Evolutionary conservation across 2,888 invertebrate genomes (phyloP), one percentile per base, ranked within the genome.

Genomic region (Ichneumoninae sp.): DNA sequence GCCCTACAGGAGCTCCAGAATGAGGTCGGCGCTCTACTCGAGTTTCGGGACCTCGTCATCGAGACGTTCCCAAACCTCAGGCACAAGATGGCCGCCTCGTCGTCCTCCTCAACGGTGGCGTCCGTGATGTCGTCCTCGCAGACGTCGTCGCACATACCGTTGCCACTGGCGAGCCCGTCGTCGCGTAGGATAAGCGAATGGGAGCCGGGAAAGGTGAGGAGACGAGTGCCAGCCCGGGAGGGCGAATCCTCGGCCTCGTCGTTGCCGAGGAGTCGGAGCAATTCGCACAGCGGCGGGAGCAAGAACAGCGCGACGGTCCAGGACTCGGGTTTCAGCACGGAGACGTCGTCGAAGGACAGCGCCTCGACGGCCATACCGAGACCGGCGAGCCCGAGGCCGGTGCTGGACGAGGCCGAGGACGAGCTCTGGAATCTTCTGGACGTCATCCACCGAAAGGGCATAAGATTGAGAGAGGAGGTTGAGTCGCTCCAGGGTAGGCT

Each of bases 31-130:
- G 97, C 97, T 91, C 94, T 98, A 91, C 96, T 98, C 94, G 97
- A 98, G 95, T 98, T 98, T 94, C 97, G 98, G 94, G 97, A 98
- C 95, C 96, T 97, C 96, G 98, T 98, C 95, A 97, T 98, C 96
- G 97, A 97, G 96, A 97, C 97, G 93, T 97, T 98, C 95, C 98
- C 98, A 91, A 97, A 97, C 95, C 96, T 98, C 94, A 97, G 97
- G 93, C 96, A 96, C 93, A 98, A 97, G 95, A 96, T 97, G 96
- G 96, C 96, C 92, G 95, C 96, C 90, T 95, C 96, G 91, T 94
- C 93, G 89, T 94, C 91, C 94, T 94, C 83, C 84, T 89, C 89
- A 54, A 86, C 90, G 86, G 90, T 93, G 82, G 91, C 93, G 50
- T 94, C 95, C 86, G 95, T 94, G 91, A 95, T 95, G 91, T 95